Base-by-base conservation (phyloP, 2,797 vertebrate genomes). In the Gymnoscopelus microlampas region DNA sequence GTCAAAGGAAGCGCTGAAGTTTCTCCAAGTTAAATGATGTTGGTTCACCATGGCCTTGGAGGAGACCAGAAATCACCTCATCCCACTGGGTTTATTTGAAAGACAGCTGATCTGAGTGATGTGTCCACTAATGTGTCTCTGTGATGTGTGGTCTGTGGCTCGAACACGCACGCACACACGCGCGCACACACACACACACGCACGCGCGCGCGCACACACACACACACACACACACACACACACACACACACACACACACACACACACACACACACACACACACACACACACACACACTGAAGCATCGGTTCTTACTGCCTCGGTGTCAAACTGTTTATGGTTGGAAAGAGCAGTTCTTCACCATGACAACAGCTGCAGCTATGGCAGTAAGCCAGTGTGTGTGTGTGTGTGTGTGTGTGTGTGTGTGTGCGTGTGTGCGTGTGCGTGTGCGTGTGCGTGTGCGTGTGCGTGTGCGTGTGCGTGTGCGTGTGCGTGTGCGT, bases 311-410 rank as follows among this genome's bases (percentile, higher is more conserved):
- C 68, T 49, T 58, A n/a, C 14, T 48, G 15, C 19, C n/a, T 49
- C 29, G 13, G n/a, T 23, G 14, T 57, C 6, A 11, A 13, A 35
- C 10, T 66, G 68, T 55, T 57, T 23, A 63, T 35, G 58, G 63
- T n/a, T 61, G 39, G 58, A 62, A 48, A 60, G 32, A 68, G 35
- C 53, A 26, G 35, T 29, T 19, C 59, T 74, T 76, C 60, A 66
- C 74, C 68, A 71, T 57, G 67, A 77, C 9, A 68, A 65, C 69
- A 71, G 67, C 67, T 63, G 64, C 64, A 15, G 57, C 29, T 0
- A 13, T 24, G 54, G 15, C 56, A 47, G 47, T n/a, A 8, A 61
- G 60, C 48, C 54, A 56, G 44, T 7, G 53, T 26, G 15, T 54
- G 3, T 10, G 55, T 57, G 55, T 57, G 9, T 26, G 24, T 29